Evolutionary conservation across 2,888 invertebrate species (phyloP), one percentile per base, ranked within the genome.

Genomic region (Cephus pulcher): DNA sequence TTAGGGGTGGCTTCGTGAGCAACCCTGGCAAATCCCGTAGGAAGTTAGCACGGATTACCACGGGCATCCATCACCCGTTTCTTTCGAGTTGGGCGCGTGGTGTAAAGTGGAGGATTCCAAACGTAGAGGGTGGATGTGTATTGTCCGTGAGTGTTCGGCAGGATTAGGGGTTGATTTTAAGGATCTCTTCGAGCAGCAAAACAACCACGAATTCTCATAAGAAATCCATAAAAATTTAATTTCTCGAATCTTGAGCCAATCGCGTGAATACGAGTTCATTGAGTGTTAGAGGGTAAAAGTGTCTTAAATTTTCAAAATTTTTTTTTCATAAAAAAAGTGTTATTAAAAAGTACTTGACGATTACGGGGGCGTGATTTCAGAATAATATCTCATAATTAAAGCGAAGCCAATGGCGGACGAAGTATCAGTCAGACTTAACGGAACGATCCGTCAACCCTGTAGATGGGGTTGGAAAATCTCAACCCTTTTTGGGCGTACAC

Each of bases 361-460:
- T 89, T 84, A 86, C 82, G 85, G 86, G 89, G 90, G 91, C 89
- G 89, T 89, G 89, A 89, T 89, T 85, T 84, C 85, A 81, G 88
- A 89, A 90, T 89, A 89, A 90, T 90, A 88, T 89, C 87, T 89
- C 85, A 86, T 90, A 90, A 91, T 90, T 89, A 91, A 91, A 90
- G 87, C 86, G 89, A 90, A 87, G 90, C 88, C 87, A 85, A 86
- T 86, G 84, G 86, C 85, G 84, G 86, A 84, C 85, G 84, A 84
- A 84, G 88, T 90, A 91, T 91, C 90, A 90, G 89, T 89, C 89
- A 90, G 89, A 90, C 90, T 90, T 90, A 89, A 87, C 87, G 81
- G 84, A 85, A 84, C 88, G 90, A 90, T 91, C 89, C 88, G 90
- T 91, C 91, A 90, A 88, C 75, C 73, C 34, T 71, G 70, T 76